Conservation (phyloP, 1,140 invertebrate genomes). For the Nephila pilipes region DNA sequence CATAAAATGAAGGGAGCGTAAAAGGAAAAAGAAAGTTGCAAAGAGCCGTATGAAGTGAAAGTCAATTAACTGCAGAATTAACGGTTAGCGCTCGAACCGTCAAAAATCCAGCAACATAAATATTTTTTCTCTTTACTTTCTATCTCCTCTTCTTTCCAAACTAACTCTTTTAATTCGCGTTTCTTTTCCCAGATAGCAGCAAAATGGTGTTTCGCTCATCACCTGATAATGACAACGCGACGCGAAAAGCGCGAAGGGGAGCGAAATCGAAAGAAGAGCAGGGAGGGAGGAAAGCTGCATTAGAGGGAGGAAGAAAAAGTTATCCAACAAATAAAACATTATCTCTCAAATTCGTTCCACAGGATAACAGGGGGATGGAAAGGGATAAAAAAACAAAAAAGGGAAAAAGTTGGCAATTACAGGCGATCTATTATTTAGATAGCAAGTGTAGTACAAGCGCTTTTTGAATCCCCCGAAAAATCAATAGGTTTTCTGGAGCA, state of each 20-base stretch:
- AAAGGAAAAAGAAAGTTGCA: not conserved
- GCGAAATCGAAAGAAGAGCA: not conserved
- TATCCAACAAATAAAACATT: conserved; percentile 53
- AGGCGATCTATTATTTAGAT: conserved; percentile 65
- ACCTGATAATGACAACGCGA: conserved; percentile 72
- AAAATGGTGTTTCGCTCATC: conserved; percentile 48
- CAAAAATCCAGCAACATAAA: conserved; percentile 24
- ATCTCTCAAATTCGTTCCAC: conserved; percentile 12
- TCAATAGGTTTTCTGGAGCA: conserved; percentile 46
- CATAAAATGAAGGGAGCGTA: conserved; percentile 19
- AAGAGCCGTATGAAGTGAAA: conserved; percentile 45
- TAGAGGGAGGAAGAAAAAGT: conserved; percentile 22
- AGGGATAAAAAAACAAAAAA: conserved; percentile 41
- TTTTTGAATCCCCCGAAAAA: conserved; percentile 44
- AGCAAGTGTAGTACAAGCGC: conserved; percentile 32
- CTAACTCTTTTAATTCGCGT: conserved; percentile 53
- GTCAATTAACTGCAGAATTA: conserved; percentile 69
- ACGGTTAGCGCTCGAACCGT: conserved; percentile 62
- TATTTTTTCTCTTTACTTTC: not conserved
- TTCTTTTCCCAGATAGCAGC: conserved; percentile 24
- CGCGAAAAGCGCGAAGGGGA: conserved; percentile 43
- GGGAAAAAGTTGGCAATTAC: conserved; percentile 58
- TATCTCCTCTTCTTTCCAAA: not conserved
- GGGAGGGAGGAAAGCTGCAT: not conserved
- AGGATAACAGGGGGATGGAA: not conserved